Percentiles rank a stretch among this genome's conserved stretches.
Evolutionary conservation across 2,797 vertebrate species (phyloP).

Genomic region (Thripadectes ignobilis): DNA sequence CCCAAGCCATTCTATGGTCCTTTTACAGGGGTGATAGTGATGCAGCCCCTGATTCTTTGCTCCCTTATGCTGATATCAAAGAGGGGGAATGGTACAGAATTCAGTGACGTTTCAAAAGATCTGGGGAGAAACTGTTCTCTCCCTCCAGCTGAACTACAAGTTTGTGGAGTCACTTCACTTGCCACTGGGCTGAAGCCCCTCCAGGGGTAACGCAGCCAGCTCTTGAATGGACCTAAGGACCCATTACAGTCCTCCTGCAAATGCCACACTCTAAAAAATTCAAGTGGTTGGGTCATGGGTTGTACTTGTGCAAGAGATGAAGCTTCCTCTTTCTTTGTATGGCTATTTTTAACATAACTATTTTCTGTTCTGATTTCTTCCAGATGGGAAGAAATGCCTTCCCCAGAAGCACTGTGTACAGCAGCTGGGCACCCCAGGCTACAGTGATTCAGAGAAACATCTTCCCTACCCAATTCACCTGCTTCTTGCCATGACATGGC

Average conservation of each 20-base stretch:
- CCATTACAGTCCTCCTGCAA: background rate
- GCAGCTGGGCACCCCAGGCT: conserved; percentile 12
- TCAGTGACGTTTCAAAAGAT: background rate
- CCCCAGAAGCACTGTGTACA: background rate
- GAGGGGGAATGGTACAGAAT: background rate
- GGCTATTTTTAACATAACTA: conserved; percentile 55
- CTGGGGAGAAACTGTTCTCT: background rate
- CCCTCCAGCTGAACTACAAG: background rate
- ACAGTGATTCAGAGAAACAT: fast-evolving
- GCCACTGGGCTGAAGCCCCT: background rate
- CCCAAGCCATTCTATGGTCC: background rate
- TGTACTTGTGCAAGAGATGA: background rate
- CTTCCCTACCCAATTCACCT: background rate
- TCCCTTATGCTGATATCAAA: background rate
- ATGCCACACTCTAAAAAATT: background rate
- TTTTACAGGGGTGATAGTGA: background rate
- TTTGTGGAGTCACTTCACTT: background rate
- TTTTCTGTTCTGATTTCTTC: conserved; percentile 62
- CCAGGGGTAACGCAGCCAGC: background rate
- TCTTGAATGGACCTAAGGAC: background rate
- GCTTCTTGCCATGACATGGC: background rate
- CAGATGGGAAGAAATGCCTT: conserved; percentile 61
- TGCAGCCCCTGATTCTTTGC: background rate
- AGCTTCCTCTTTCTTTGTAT: conserved; percentile 38
- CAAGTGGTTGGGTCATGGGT: background rate